A percentile compares a stretch with the other conserved stretches of the same genome.
Evolutionary conservation across 1,140 invertebrate genomes (phyloP).

Genomic region (Camponotus vicinus): DNA sequence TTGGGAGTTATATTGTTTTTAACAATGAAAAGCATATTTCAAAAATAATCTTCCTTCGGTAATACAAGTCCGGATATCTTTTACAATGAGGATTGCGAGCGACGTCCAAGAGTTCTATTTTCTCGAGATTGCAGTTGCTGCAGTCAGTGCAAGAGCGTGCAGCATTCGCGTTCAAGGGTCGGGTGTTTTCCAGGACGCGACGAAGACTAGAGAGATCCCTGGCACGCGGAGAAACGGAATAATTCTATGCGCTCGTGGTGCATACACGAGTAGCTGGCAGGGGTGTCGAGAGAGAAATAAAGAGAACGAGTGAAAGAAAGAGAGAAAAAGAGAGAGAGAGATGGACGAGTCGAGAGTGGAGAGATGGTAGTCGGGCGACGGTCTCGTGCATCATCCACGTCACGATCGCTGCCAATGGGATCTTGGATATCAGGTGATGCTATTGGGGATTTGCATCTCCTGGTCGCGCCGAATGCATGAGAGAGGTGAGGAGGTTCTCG

Average conservation of each 20-base stretch:
- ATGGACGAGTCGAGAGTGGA: not conserved
- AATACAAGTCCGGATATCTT: not conserved
- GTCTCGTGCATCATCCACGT: conserved; percentile 71
- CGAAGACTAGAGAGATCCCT: conserved; percentile 29
- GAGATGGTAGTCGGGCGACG: conserved; percentile 4
- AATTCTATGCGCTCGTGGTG: conserved; percentile 41
- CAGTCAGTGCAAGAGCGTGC: conserved; percentile 16
- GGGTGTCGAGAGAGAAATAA: conserved; percentile 1
- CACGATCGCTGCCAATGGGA: conserved; percentile 74
- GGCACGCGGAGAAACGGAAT: conserved; percentile 57
- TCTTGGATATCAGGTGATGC: conserved; percentile 71
- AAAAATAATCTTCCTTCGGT: not conserved
- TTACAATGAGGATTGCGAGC: not conserved
- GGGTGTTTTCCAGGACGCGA: conserved; percentile 37
- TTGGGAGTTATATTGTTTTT: not conserved
- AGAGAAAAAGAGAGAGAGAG: not conserved
- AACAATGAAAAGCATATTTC: not conserved
- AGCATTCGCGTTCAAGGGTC: conserved; percentile 31
- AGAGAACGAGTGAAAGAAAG: not conserved
- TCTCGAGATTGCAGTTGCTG: conserved; percentile 42
- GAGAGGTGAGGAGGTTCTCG: conserved; percentile 62
- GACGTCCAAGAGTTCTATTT: conserved; percentile 5
- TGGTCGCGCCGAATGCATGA: conserved; percentile 59
- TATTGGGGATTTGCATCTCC: conserved; percentile 76
- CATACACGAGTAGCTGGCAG: conserved; percentile 38